Evolutionary conservation across 2,797 vertebrate genomes (phyloP).

Genomic region (Ibycter americanus): DNA sequence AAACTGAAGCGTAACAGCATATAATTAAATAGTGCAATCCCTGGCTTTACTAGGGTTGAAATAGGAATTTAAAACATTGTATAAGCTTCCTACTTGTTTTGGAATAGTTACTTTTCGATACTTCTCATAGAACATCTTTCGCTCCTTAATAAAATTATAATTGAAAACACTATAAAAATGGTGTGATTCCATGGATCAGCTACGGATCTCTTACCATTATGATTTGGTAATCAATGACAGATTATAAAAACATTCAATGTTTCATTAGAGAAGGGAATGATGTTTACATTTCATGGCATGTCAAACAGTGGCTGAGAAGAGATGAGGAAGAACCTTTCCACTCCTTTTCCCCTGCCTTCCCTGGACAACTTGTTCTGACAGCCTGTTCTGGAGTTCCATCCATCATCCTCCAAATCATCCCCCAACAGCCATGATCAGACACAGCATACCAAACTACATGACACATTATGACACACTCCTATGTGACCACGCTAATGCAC

Average conservation of each 20-base stretch:
- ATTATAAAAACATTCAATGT: conserved; percentile 4
- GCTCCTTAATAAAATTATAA: conserved; percentile 26
- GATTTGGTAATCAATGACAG: not conserved
- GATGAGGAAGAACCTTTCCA: conserved; percentile 5
- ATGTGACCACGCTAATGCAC: not conserved
- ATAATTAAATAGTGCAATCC: not conserved
- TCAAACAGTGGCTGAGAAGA: conserved; percentile 30
- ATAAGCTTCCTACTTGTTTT: not conserved
- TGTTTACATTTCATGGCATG: not conserved
- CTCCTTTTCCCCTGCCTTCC: not conserved
- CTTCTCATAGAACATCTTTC: not conserved
- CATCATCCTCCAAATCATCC: conserved; percentile 1
- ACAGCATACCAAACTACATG: conserved; percentile 7
- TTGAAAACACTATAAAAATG: conserved; percentile 1
- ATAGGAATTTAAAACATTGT: not conserved
- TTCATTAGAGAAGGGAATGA: conserved; percentile 35
- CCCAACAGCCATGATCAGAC: not conserved
- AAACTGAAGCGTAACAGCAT: not conserved
- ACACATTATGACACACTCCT: conserved; percentile 12
- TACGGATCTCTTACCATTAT: not conserved
- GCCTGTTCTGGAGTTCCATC: not conserved
- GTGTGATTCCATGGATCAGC: conserved; percentile 5
- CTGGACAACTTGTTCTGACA: not conserved
- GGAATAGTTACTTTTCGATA: not conserved
- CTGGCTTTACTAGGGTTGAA: not conserved